Base-by-base conservation (phyloP, 2,888 invertebrate species). In the Pammene aurita region DNA sequence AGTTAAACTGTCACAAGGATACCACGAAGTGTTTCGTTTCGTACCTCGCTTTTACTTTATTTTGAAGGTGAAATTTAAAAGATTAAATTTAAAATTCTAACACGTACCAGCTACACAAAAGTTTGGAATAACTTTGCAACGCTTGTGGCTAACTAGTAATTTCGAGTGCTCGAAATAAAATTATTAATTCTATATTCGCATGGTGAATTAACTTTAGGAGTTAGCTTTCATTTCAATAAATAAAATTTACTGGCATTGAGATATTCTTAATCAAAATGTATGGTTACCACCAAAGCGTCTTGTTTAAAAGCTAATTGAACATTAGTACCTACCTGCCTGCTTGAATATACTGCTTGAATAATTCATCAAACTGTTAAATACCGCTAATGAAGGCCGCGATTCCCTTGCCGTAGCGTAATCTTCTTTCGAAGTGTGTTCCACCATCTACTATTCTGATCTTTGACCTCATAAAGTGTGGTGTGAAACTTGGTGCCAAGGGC, bases 21-120 rank as follows among this genome's bases (percentile, higher is more conserved):
- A 64, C 56, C 61, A 57, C 67, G 50, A 70, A 71, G 71, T 72
- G 72, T 70, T 73, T 73, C 70, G 56, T 67, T 72, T 74, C 71
- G 68, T 72, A 72, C 71, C 66, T 71, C 38, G 16, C 50, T 63
- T 72, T 73, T 68, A 58, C 64, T 66, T 66, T 70, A 58, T 66
- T 57, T 48, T 16, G 48, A 71, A 55, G 58, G 60, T 66, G 54
- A 57, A 63, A 72, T 72, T 69, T 65, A 55, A 65, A 58, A 69
- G 67, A 69, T 65, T 65, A 69, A 54, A 69, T 69, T 69, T 65
- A 52, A 69, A 69, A 69, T 69, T 69, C 69, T 72, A 70, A 63
- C 69, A 69, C 72, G 73, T 72, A 55, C 64, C 52, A 38, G 60
- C 69, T 69, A 69, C 60, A 60, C 64, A 69, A 69, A 69, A 69